These are phyloP conservation scores for Perdix hodgsoniae DNA, from an alignment of 2,797 vertebrate species.

Conservation along the genomic window DNA sequence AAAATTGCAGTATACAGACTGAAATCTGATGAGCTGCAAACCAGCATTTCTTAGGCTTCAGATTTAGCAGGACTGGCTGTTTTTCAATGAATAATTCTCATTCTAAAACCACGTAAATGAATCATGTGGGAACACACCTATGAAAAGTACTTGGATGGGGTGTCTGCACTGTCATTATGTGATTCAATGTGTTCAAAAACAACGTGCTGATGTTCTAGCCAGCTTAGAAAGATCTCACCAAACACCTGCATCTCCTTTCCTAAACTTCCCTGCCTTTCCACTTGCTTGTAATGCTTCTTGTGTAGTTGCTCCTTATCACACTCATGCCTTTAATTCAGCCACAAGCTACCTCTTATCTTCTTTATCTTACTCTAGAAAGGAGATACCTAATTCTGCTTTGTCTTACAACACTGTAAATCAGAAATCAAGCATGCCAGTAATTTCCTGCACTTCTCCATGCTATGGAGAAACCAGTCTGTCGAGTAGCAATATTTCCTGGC, in stretches of 20 bases:
- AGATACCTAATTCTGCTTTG: neutral
- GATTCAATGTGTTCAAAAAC: neutral
- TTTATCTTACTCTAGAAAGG: neutral
- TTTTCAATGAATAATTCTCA: neutral
- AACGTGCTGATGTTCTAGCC: neutral
- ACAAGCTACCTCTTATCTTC: neutral
- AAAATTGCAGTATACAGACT: neutral
- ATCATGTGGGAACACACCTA: neutral
- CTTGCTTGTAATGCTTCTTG: neutral
- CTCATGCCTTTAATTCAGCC: neutral
- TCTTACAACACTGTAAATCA: neutral
- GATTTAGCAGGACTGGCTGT: conserved; percentile 2
- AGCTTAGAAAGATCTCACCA: neutral
- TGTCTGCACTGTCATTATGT: neutral
- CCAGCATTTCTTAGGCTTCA: neutral
- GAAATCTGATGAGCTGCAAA: neutral
- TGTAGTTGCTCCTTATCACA: neutral
- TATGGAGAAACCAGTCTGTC: neutral
- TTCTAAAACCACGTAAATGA: neutral
- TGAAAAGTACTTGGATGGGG: neutral
- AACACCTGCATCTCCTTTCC: neutral
- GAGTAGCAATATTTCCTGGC: neutral
- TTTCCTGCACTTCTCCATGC: neutral
- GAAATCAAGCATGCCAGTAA: neutral
- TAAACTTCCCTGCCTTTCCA: neutral